These are phyloP conservation scores for Epinephelus awoara DNA, from an alignment of 2,797 vertebrate genomes.

Conservation along the genomic window DNA sequence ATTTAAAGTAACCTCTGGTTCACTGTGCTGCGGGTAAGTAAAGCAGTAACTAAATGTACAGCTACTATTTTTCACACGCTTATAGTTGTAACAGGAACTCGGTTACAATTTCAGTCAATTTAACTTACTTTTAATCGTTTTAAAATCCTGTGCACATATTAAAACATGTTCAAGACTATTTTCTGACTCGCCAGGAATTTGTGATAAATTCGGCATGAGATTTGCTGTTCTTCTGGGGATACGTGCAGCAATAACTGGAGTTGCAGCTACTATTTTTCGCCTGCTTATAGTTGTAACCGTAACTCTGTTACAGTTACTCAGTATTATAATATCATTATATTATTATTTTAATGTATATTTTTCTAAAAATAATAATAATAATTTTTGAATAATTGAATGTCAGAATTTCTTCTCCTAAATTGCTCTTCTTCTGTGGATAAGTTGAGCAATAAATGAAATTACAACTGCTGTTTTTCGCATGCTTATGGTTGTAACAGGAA, in stretches of 20 bases:
- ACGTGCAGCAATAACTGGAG: background rate
- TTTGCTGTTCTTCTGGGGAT: no score
- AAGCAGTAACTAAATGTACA: background rate
- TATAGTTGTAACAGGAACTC: background rate
- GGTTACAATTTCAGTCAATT: background rate
- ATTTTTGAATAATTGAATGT: no score
- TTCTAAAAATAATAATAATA: no score
- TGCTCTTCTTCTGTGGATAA: no score
- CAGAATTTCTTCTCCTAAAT: no score
- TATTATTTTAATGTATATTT: no score
- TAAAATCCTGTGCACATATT: rapidly evolving
- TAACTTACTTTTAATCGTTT: rapidly evolving
- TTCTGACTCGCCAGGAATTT: rapidly evolving
- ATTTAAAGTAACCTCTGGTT: no score
- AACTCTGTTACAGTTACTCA: background rate
- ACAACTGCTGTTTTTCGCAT: no score
- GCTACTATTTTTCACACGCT: rapidly evolving
- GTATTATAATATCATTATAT: no score
- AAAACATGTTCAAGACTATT: rapidly evolving
- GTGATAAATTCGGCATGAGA: background rate
- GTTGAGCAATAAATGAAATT: no score
- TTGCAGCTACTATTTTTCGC: rapidly evolving
- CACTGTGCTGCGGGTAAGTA: no score
- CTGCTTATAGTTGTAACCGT: rapidly evolving
- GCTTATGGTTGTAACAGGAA: no score